phyloP scores from a whole-genome alignment of 1,140 invertebrate genomes.

The Spodoptera litura region DNA sequence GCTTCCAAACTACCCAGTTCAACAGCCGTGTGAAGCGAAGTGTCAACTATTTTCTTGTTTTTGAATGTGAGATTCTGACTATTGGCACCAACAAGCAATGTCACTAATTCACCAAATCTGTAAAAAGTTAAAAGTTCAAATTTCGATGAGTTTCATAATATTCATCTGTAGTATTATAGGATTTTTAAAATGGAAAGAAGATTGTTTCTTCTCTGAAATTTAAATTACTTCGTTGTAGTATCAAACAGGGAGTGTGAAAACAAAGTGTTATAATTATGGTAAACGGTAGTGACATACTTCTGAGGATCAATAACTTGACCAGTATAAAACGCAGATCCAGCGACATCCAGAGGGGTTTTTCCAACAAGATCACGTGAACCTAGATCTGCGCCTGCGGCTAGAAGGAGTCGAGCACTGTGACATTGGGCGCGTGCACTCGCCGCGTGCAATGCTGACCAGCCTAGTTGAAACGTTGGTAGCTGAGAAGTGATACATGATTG shows the following conservation, averaged over 20 bases:
- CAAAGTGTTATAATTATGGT: no score
- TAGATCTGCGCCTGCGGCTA: slow-evolving; percentile 8
- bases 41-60: slow-evolving; percentile 2
- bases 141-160: background rate
- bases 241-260: no score
- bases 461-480: slow-evolving; percentile 25
- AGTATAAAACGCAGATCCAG: slow-evolving; percentile 9
- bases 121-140: background rate
- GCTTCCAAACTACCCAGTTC: slow-evolving; percentile 37
- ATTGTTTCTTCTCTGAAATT: no score
- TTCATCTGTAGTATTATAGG: no score
- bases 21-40: slow-evolving; percentile 39
- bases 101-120: slow-evolving; percentile 32
- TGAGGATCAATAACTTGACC: slow-evolving; percentile 1
- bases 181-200: no score
- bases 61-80: background rate
- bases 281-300: background rate
- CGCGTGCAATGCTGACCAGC: slow-evolving; percentile 36
- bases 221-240: no score
- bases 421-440: slow-evolving; percentile 18
- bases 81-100: background rate
- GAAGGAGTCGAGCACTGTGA: slow-evolving; percentile 1
- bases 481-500: background rate
- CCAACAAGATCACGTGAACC: slow-evolving; percentile 14
- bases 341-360: slow-evolving; percentile 14